Base-by-base conservation (phyloP, 2,888 invertebrate genomes). In the Polymixis lichenea region DNA sequence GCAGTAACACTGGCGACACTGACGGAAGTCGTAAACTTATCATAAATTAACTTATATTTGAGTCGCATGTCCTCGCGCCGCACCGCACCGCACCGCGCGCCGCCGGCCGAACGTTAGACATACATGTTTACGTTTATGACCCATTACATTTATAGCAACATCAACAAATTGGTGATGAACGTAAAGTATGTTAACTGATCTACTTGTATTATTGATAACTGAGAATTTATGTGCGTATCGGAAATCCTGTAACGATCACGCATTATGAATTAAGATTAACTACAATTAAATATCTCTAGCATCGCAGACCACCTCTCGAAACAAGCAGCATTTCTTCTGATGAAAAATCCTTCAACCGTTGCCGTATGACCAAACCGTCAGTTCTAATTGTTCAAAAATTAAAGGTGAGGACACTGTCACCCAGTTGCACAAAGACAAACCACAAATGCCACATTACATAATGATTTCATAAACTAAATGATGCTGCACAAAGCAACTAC, bases 111-210 rank as follows among this genome's bases (percentile, higher is more conserved):
- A 64, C 62, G n/a, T 80, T 58, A 38, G 17, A 65, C 61, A 49
- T 62, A 55, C 28, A 65, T 49, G 38, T 61, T 76, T 32, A 60
- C 9, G 32, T 82, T 78, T 78, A 78, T 78, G 77, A 62, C 17
- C 77, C 61, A 76, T 66, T 55, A 62, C 55, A 19, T 78, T 78
- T 65, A 78, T 60, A 53, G 64, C 43, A n/a, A 64, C 56, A 82
- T 64, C 75, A 82, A 78, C 56, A 82, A 78, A 82, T 82, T 78
- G 82, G 64, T 65, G 56, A 82, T n/a, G 56, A 65, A 60, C 56
- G 58, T 78, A 46, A 75, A 75, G 32, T 25, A 46, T 58, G 11
- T 25, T 53, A 60, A 46, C 72, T 32, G 60, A 25, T 61, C 25
- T 32, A 76, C 71, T 80, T 51, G 13, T 62, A 25, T 64, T 73